Base-by-base conservation (phyloP, 2,888 invertebrate species). In the Ptychoptera albimana region DNA sequence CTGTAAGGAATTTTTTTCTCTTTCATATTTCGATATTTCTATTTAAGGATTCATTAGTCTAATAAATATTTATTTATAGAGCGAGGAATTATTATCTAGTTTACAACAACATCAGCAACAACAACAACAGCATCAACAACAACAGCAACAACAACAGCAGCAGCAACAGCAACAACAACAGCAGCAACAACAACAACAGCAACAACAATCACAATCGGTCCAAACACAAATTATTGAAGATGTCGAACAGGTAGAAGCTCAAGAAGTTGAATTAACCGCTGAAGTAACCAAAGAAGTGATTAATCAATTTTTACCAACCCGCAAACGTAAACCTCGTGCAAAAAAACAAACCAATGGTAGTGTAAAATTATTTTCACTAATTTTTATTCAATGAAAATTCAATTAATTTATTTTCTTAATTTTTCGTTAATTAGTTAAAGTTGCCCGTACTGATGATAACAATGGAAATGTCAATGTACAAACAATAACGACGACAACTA, bases 301-400 rank as follows among this genome's bases (percentile, higher is more conserved):
- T 43, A 71, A 69, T 53, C 65, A 72, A 43, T 69, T 67, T 52
- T 63, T 70, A 46, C 71, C 71, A 30, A 63, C 69, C 40, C 65
- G 72, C 31, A 66, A 72, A 50, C 67, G 70, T 44, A 73, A 71
- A 56, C 72, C 71, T 47, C 66, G 72, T 49, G 66, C 70, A 48
- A 71, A 72, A 51, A 66, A 65, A 54, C 46, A 51, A 42, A 38
- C 46, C 8, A 41, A 42, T 13, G 36, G 37, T 46, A 39, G 10
- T 1, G 6, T 2, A 34, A 31, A 11, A 14, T 32, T 41, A 2
- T 34, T 23, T 23, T 23, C n/a, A n/a, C n/a, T n/a, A n/a, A n/a
- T n/a, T n/a, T n/a, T n/a, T n/a, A n/a, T n/a, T n/a, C n/a, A n/a
- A n/a, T n/a, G n/a, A n/a, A n/a, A n/a, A n/a, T n/a, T n/a, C n/a